Evolutionary conservation across 2,888 invertebrate species (phyloP), one percentile per base, ranked within the genome.

Genomic region (Plebejus anna): DNA sequence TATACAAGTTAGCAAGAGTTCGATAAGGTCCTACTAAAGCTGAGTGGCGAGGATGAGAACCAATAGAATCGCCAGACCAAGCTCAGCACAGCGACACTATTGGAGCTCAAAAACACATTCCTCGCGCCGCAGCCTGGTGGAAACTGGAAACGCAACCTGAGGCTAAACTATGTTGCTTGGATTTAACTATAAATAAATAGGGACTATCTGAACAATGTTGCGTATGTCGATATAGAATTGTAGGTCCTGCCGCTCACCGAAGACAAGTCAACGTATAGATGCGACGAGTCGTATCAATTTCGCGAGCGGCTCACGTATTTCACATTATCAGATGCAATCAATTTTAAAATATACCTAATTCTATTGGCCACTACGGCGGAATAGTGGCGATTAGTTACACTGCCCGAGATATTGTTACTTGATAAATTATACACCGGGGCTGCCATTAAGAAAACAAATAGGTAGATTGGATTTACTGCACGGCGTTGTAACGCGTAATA

Each of bases 311-410:
- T 5, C 71, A 42, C 71, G 71, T 71, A 71, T 71, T 71, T 71
- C 71, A 71, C 51, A 28, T 73, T 73, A 73, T 73, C 73, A 55
- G 51, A 73, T 55, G 73, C 51, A 11, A 73, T 73, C 47, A 73
- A 73, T 73, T 55, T 22, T 73, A 73, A 73, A 73, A 73, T 55
- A 13, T 47, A 42, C 47, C 42, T 47, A 47, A 66, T 66, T 72
- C 42, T 51, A 73, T 55, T 32, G 55, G 22, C 47, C 32, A 28
- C 51, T 51, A 73, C 70, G 22, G 66, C 32, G 66, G 32, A 66
- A 66, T 66, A 32, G 66, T 66, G 32, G 4, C 66, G 66, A 71
- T 42, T 42, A 71, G 71, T 42, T 16, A 71, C 51, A 5, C 6
- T 11, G 28, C 55, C 51, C 28, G 51, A 22, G 73, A 73, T 73